These are phyloP conservation scores for Drosophila pseudotakahashii DNA, from an alignment of 2,888 invertebrate species.

Conservation along the genomic window DNA sequence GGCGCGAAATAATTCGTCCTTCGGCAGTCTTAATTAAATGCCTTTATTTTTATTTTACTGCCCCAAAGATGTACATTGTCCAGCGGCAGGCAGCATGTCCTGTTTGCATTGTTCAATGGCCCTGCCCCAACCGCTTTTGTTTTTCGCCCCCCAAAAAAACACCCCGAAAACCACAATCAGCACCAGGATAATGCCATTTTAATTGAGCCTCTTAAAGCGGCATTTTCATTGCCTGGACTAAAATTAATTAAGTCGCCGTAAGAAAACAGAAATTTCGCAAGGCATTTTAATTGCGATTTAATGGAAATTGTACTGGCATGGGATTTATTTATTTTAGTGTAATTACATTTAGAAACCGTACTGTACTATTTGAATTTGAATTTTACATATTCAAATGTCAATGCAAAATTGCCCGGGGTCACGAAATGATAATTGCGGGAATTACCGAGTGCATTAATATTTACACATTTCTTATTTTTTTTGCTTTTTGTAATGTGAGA, in stretches of 20 bases:
- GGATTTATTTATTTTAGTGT: constrained; percentile 26
- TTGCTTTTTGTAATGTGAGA: constrained; percentile 8
- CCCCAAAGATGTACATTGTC: constrained; percentile 36
- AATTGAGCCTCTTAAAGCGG: constrained; percentile 59
- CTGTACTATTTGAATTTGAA: not conserved
- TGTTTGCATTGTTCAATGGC: constrained; percentile 30
- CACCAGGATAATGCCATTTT: constrained; percentile 63
- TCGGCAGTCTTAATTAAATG: constrained; percentile 40
- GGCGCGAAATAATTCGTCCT: constrained; percentile 11
- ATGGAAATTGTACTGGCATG: constrained; percentile 4
- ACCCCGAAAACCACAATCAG: constrained; percentile 22
- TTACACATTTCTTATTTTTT: constrained; percentile 5
- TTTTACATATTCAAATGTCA: constrained; percentile 23
- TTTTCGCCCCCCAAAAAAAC: no score
- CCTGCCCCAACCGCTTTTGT: constrained; percentile 1
- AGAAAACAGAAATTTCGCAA: constrained; percentile 8
- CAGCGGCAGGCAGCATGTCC: constrained; percentile 22
- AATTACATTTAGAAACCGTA: constrained; percentile 5
- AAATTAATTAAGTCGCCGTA: constrained; percentile 21
- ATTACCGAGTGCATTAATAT: constrained; percentile 11
- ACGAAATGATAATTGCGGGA: constrained; percentile 29
- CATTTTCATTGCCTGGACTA: constrained; percentile 17
- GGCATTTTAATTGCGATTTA: constrained; percentile 24
- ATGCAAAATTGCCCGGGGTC: constrained; percentile 27
- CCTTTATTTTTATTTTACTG: constrained; percentile 33